phyloP scores from a whole-genome alignment of 2,113 vertebrate species.

The Pogonocichla stellata region DNA sequence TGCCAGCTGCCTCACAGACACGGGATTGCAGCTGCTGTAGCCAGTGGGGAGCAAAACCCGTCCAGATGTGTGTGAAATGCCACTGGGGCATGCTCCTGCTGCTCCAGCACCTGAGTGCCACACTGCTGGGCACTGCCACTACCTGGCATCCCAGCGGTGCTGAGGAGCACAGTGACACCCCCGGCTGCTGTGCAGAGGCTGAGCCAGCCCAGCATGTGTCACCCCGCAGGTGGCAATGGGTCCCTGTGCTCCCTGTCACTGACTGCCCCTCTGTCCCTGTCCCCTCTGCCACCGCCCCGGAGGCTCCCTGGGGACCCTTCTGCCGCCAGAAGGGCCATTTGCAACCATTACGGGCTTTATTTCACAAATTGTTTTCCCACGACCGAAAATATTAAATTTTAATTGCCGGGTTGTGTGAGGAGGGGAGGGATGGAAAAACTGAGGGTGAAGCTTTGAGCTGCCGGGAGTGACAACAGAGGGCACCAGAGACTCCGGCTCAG shows the following conservation, averaged over 20 bases:
- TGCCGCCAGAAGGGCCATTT: not conserved
- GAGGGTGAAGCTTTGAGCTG: not conserved
- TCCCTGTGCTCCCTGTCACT: no score
- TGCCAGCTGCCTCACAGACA: not conserved
- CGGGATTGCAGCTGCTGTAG: not conserved
- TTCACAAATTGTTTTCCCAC: not conserved
- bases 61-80: not conserved
- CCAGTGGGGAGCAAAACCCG: not conserved
- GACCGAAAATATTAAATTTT: not conserved
- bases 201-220: fast-evolving
- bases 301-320: not conserved
- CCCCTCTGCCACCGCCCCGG: fast-evolving
- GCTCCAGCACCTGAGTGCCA: not conserved
- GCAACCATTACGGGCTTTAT: not conserved
- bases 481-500: not conserved
- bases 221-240: not conserved
- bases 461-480: not conserved
- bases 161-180: fast-evolving
- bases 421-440: not conserved
- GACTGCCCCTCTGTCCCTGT: fast-evolving
- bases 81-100: fast-evolving
- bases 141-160: no score
- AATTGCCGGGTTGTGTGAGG: not conserved
- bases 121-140: fast-evolving
- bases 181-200: fast-evolving